A percentile compares a stretch with the other conserved stretches of the same genome.
Conservation (phyloP, 2,888 invertebrate species). For the Hofmannophila pseudospretella region DNA sequence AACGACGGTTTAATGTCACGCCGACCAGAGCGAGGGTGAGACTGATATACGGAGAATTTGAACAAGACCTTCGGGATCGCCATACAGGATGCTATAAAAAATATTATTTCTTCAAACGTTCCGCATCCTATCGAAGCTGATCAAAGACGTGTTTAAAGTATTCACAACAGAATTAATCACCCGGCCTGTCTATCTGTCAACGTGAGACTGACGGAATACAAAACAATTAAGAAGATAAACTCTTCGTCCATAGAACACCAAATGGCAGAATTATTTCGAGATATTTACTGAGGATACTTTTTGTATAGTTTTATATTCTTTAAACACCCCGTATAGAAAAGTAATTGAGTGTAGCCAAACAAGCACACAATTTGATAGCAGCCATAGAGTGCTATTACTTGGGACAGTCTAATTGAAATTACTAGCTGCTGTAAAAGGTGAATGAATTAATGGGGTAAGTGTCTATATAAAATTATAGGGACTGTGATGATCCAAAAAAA, state of each 20-base stretch:
- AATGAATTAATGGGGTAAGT: background rate
- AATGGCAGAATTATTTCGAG: too few relatives aligned
- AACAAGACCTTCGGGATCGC: conserved; percentile 24
- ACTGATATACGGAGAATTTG: conserved; percentile 31
- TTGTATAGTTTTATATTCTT: background rate
- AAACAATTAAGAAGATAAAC: too few relatives aligned
- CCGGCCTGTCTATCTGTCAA: too few relatives aligned
- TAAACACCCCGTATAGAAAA: conserved; percentile 29
- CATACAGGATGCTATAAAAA: conserved; percentile 28
- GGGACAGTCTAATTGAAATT: conserved; percentile 65
- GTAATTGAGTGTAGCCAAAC: conserved; percentile 57
- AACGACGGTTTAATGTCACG: conserved; percentile 18
- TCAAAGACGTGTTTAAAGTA: too few relatives aligned
- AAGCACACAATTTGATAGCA: conserved; percentile 60
- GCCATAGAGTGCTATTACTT: conserved; percentile 42
- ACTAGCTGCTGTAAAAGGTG: conserved; percentile 32
- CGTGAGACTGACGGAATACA: too few relatives aligned
- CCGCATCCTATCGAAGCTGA: background rate
- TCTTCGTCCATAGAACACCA: too few relatives aligned
- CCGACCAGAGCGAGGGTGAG: conserved; percentile 27
- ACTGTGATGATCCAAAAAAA: background rate
- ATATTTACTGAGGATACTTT: too few relatives aligned
- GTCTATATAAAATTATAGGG: background rate
- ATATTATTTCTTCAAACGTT: background rate
- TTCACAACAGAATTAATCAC: too few relatives aligned